Evolutionary conservation across 1,140 invertebrate species (phyloP).

Genomic region (Planococcus citri): DNA sequence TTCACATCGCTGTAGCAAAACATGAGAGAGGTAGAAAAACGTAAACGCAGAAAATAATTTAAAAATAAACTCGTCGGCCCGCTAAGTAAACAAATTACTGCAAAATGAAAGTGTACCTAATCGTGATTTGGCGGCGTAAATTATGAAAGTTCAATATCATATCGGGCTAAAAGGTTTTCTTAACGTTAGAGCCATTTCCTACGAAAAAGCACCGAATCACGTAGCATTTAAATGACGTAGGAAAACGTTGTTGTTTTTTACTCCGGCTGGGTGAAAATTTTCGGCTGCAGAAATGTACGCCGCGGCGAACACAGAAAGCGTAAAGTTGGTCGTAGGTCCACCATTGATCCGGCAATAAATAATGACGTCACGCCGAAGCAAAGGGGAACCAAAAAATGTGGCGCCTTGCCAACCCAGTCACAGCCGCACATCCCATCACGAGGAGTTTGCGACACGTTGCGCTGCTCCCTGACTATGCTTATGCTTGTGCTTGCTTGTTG

Average conservation of each 20-base stretch:
- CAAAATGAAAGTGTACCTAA: background rate
- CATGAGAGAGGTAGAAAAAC: too few relatives aligned
- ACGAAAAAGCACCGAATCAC: background rate
- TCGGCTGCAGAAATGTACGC: too few relatives aligned
- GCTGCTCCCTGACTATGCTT: too few relatives aligned
- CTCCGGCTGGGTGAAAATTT: background rate
- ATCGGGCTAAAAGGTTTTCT: background rate
- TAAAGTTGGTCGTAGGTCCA: background rate
- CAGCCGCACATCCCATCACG: background rate
- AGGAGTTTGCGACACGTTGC: background rate
- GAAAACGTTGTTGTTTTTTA: background rate
- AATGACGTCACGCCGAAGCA: background rate
- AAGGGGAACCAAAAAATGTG: background rate
- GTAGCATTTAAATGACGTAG: background rate
- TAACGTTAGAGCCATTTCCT: background rate
- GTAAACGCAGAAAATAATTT: background rate
- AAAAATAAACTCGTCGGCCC: background rate
- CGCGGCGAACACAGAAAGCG: background rate
- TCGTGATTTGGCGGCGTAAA: background rate
- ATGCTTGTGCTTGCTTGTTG: too few relatives aligned
- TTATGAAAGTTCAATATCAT: conserved; percentile 2
- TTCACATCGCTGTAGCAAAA: too few relatives aligned
- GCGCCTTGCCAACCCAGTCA: conserved; percentile 15
- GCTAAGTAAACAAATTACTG: background rate
- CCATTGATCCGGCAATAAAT: conserved; percentile 10